Base-by-base conservation (phyloP, 2,888 invertebrate species). In the Thereva unica region DNA sequence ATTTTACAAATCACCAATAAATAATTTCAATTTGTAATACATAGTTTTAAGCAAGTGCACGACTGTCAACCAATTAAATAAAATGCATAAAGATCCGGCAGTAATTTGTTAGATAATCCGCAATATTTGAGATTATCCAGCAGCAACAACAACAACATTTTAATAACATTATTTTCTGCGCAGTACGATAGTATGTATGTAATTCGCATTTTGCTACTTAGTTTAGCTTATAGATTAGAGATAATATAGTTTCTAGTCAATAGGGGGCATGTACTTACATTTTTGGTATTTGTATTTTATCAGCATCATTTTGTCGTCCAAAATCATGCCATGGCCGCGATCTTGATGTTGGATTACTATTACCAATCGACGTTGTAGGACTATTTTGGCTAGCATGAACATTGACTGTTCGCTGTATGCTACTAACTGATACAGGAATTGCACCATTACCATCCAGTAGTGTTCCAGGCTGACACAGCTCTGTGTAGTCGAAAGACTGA, bases 241-340 rank as follows among this genome's bases (percentile, higher is more conserved):
- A 23, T 23, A 23, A 23, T 2, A 23, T 23, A 23, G 2, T 23
- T 23, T 42, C 2, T 42, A 42, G 23, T 10, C 34, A 8, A n/a
- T 57, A 10, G 3, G 38, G 44, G 35, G 37, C 23, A n/a, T 38
- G 44, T 78, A 91, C 95, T 93, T 85, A 96, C 95, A 95, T 86
- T 91, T 97, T 97, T 81, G 95, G 94, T 84, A 97, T 97, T 85
- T 96, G 95, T 78, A 97, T 93, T 86, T 95, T 95, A 82, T 95
- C 95, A 67, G 93, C 93, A 81, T 95, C 95, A 78, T 93, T 93
- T 79, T 94, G 94, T 72, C 95, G 86, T 67, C 93, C 95, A 82
- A 94, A 95, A 84, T 95, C 95, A 82, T 94, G 95, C 94, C 93
- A 95, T 73, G 93, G 93, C 76, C 93, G 84, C 73, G 92, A 92